Base-by-base conservation (phyloP, 2,888 invertebrate genomes). In the Eueremaeus valkanovi region DNA sequence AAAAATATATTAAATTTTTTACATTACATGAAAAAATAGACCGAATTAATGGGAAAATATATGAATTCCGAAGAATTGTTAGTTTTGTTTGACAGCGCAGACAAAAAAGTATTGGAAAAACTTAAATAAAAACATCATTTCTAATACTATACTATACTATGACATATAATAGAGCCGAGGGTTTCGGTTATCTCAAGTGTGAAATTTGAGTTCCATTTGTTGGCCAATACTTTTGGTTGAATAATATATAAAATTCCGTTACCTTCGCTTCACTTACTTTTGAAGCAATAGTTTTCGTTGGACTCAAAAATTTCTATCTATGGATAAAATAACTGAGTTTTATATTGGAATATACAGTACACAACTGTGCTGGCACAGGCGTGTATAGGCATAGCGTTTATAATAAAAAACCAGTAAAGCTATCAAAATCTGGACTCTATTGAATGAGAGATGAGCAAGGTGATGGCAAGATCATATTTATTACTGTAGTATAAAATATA, bases 111-210 rank as follows among this genome's bases (percentile, higher is more conserved):
- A 55, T 24, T 45, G 45, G 45, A 45, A 51, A 63, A 33, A 36
- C n/a, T 63, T 63, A 63, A 63, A 63, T 63, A 63, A 33, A 63
- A 63, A 63, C 63, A 63, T 63, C 63, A 58, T 31, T 58, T 58
- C 13, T 21, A 58, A 58, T 58, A 31, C 21, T 13, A 29, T 9
- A 16, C 63, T 33, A 63, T 33, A 36, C 21, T 27, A 33, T 63
- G 63, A 63, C 63, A 63, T 33, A 36, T 63, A n/a, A 24, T n/a
- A 63, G 33, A 63, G 33, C 33, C 40, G 18, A 24, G 68, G 68
- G 33, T 36, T 42, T 68, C n/a, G 36, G 42, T 68, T 42, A 68
- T 68, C 68, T 68, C 68, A 16, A 42, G 68, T 68, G 68, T 68
- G 42, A 68, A 68, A 68, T 68, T 68, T 8, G 68, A 68, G 24